Evolutionary conservation across 1,140 invertebrate species (phyloP).

Genomic region (Musca domestica): DNA sequence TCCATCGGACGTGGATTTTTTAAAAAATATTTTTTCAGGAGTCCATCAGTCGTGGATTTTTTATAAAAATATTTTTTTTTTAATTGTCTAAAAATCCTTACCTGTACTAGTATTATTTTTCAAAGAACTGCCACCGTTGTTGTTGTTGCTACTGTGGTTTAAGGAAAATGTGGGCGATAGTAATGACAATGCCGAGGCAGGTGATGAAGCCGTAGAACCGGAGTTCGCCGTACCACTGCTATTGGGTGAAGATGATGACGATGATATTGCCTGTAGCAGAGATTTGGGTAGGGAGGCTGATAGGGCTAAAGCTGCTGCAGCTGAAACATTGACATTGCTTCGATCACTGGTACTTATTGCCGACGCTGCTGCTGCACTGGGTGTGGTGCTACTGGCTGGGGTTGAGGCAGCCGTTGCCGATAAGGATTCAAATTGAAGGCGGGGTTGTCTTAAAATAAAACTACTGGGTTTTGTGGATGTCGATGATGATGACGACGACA

Average conservation of each 20-base stretch:
- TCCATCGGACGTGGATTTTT: no score
- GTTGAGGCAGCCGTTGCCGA: slow-evolving; percentile 35
- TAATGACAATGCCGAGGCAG: slow-evolving; percentile 29
- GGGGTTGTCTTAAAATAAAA: slow-evolving; percentile 46
- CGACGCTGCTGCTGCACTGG: slow-evolving; percentile 22
- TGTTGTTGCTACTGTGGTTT: slow-evolving; percentile 7
- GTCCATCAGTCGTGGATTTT: no score
- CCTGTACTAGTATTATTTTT: slow-evolving; percentile 27
- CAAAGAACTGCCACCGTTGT: slow-evolving; percentile 28
- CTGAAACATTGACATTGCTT: background rate
- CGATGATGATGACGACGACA: background rate
- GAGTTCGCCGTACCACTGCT: slow-evolving; percentile 28
- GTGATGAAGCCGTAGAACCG: no score
- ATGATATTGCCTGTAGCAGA: slow-evolving; percentile 26
- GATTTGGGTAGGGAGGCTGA: slow-evolving; percentile 11
- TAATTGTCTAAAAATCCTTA: no score
- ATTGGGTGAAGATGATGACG: slow-evolving; percentile 34
- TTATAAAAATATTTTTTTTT: no score
- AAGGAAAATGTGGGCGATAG: slow-evolving; percentile 9
- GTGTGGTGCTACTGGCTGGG: slow-evolving; percentile 30
- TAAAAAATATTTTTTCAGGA: no score
- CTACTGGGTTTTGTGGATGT: slow-evolving; percentile 38
- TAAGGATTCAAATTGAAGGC: slow-evolving; percentile 40
- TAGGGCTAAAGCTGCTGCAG: slow-evolving; percentile 10
- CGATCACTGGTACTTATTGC: slow-evolving; percentile 9